Evolutionary conservation across 1,140 invertebrate genomes (phyloP).

Genomic region (Dendrolimus punctatus): DNA sequence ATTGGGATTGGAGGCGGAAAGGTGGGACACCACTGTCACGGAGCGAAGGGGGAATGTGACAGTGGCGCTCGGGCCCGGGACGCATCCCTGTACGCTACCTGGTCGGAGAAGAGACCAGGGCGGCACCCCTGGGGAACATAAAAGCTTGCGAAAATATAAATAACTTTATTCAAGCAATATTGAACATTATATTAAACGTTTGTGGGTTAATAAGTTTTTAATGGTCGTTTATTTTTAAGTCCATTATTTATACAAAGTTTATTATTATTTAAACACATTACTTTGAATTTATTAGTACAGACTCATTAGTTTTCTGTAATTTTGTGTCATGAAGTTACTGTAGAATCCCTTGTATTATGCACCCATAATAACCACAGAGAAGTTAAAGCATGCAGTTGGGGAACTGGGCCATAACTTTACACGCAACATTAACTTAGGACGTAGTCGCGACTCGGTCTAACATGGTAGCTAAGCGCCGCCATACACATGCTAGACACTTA

Average conservation of each 20-base stretch:
- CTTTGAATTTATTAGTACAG: slow-evolving; percentile 6
- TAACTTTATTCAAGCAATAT: too few relatives aligned
- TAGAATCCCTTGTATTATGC: slow-evolving; percentile 30
- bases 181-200: too few relatives aligned
- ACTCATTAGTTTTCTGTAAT: slow-evolving; percentile 27
- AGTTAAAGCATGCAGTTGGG: slow-evolving; percentile 51
- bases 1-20: too few relatives aligned
- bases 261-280: background rate
- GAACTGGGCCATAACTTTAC: slow-evolving; percentile 60
- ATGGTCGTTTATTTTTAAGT: too few relatives aligned
- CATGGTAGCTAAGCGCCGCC: slow-evolving; percentile 11
- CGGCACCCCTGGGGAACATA: too few relatives aligned
- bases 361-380: slow-evolving; percentile 21
- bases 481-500: background rate
- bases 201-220: too few relatives aligned
- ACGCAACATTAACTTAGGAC: slow-evolving; percentile 63
- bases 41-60: too few relatives aligned
- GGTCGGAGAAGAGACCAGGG: too few relatives aligned
- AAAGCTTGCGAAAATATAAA: too few relatives aligned
- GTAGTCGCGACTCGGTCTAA: slow-evolving; percentile 39
- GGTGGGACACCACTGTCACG: too few relatives aligned
- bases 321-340: slow-evolving; percentile 45
- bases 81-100: too few relatives aligned
- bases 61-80: too few relatives aligned
- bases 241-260: background rate